Evolutionary conservation across 2,888 invertebrate species (phyloP), one percentile per base, ranked within the genome.

Genomic region (Melanostoma scalare): DNA sequence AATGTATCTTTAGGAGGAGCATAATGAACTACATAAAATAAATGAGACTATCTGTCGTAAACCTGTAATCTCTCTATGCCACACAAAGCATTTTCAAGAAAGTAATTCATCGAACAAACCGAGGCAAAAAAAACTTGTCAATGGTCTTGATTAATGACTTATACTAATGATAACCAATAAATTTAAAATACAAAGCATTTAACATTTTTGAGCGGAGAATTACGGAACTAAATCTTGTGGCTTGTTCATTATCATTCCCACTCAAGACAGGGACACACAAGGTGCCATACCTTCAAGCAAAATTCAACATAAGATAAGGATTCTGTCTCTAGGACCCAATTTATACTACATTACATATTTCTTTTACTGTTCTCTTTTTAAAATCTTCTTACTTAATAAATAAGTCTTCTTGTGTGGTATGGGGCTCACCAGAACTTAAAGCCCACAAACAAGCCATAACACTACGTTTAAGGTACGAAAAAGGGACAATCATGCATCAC

Each of bases 321-420:
- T 33, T 10, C 42, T 44, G 33, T 60, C 60, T 44, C 60, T 42
- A 33, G 60, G 60, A 44, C 44, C 60, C 44, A 60, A 42, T 60
- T 60, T 42, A 44, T 60, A 60, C 42, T 60, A n/a, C n/a, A n/a
- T n/a, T n/a, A n/a, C n/a, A n/a, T n/a, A 58, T 60, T 44, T 60
- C 44, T 60, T 60, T 30, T 46, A 2, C n/a, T 20, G 20, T 20
- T 20, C 33, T 40, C n/a, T n/a, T 42, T 44, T 10, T 33, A 6
- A 60, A 42, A 33, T 44, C 60, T 60, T 60, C 42, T 60, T 60
- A 60, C 60, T 33, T 44, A 60, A 60, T 35, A 60, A 60, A 44
- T 60, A 60, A 44, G 42, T 35, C 6, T 42, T 60, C 8, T 60
- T 33, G 2, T 33, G 44, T 38, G 42, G 31, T 58, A n/a, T 40